Percentiles rank a stretch among this genome's conserved stretches.
These are phyloP conservation scores for Boloria selene DNA, from an alignment of 2,888 invertebrate genomes.

Conservation along the genomic window DNA sequence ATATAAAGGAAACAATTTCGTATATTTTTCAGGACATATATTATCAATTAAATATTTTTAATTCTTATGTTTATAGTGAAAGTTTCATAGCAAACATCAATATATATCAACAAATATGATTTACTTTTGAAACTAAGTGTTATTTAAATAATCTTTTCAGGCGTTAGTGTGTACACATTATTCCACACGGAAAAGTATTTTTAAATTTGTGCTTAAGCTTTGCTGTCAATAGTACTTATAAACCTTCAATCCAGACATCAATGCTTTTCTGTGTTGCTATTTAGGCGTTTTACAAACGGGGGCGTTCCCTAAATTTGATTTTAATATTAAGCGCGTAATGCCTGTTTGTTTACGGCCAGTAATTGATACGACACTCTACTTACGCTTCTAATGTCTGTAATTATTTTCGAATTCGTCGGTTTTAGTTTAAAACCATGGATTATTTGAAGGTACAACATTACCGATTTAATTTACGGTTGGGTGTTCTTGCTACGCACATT, in stretches of 20 bases:
- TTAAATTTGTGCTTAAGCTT: conserved; percentile 1
- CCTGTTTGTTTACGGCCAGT: conserved; percentile 71
- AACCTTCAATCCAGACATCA: conserved; percentile 49
- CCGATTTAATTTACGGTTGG: conserved; percentile 39
- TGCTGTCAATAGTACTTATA: conserved; percentile 51
- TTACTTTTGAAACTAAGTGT: no score
- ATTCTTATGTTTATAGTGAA: conserved; percentile 1
- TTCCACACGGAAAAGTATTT: no score
- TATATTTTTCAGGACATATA: not conserved
- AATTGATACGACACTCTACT: conserved; percentile 78
- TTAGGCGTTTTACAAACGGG: conserved; percentile 45
- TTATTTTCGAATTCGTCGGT: conserved; percentile 79
- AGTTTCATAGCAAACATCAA: conserved; percentile 11
- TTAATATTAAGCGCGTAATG: conserved; percentile 78
- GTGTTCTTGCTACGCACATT: conserved; percentile 26
- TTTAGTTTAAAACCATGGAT: conserved; percentile 69
- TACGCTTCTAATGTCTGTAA: conserved; percentile 75
- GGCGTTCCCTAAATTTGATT: conserved; percentile 77
- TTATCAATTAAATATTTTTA: no score
- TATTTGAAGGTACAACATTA: conserved; percentile 45
- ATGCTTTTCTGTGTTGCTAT: conserved; percentile 41
- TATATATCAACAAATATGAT: no score
- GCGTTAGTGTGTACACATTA: no score
- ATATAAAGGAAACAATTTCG: no score
- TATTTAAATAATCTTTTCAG: no score